phyloP scores from a whole-genome alignment of 2,888 invertebrate genomes.

The Athalia cordata region DNA sequence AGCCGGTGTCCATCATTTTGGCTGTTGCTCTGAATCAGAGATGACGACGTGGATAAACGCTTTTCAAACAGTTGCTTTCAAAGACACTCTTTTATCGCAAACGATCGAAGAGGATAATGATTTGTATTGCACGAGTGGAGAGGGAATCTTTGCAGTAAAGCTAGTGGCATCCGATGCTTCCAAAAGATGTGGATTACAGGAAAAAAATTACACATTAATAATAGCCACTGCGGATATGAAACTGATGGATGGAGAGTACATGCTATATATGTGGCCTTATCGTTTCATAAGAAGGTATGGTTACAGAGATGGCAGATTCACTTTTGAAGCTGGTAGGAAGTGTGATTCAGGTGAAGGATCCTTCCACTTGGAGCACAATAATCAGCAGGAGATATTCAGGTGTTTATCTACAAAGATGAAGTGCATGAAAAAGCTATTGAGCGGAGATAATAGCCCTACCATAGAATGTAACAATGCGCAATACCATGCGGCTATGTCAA shows the following conservation, averaged over 20 bases:
- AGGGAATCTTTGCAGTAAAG: constrained; percentile 87
- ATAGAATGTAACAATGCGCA: constrained; percentile 84
- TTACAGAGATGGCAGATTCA: constrained; percentile 90
- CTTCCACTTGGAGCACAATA: constrained; percentile 87
- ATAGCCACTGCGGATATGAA: constrained; percentile 86
- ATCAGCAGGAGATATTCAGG: constrained; percentile 88
- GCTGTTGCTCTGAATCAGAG: constrained; percentile 82
- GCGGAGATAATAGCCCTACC: constrained; percentile 77
- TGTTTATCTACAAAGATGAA: constrained; percentile 90
- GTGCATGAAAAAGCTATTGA: constrained; percentile 88
- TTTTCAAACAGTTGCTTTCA: constrained; percentile 88
- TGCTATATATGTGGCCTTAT: constrained; percentile 89
- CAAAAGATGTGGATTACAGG: constrained; percentile 83
- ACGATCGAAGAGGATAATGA: constrained; percentile 91
- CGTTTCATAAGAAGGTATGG: constrained; percentile 89
- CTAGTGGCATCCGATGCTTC: constrained; percentile 88
- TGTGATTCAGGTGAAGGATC: constrained; percentile 91
- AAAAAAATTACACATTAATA: constrained; percentile 83
- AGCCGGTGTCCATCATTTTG: constrained; percentile 78
- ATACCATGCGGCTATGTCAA: constrained; percentile 83
- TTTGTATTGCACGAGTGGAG: constrained; percentile 89
- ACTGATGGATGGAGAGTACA: constrained; percentile 80
- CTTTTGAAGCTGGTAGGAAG: constrained; percentile 91
- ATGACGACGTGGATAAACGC: constrained; percentile 87
- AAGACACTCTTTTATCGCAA: constrained; percentile 78